Base-by-base conservation (phyloP, 2,888 invertebrate genomes). In the Lithophane leautieri region DNA sequence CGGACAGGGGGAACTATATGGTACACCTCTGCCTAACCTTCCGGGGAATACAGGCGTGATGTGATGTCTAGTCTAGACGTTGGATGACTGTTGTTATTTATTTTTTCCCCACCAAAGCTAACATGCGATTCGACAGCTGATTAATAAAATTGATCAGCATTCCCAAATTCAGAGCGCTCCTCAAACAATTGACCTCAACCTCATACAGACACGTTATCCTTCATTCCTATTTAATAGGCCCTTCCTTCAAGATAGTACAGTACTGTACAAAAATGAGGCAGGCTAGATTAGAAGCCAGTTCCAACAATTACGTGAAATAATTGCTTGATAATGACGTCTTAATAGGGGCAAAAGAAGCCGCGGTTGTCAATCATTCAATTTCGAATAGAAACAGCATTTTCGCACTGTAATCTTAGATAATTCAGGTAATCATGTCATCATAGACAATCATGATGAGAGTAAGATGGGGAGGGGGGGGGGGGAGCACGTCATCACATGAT, bases 341-440 rank as follows among this genome's bases (percentile, higher is more conserved):
- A 66, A 62, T 40, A 47, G 52, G 22, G 14, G 79, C 71, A 34
- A 67, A 80, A 78, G 56, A 44, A 34, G 44, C 68, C 28, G 44
- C 52, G 7, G n/a, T 60, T 58, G 65, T 66, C 52, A 56, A 69
- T 78, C 65, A 77, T 66, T 82, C 52, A 77, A 82, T 82, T 77
- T 66, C 58, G 40, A 63, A 52, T 28, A 56, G 54, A 66, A 61
- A 52, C 50, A 34, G 25, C 40, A 52, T 71, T 71, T 71, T 68
- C 22, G 74, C 65, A 11, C 16, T 61, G 81, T 80, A 69, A 84
- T 84, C 25, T 58, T 60, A 69, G 11, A 70, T 84, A 74, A 84
- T 82, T 63, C 62, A 34, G 47, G 80, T 66, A 82, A 84, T 82
- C 75, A 71, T 69, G 73, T 60, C 83, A 83, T 81, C 78, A 83